Percentiles rank a stretch among this genome's conserved stretches.
Conservation (phyloP, 2,113 vertebrate species). For the Pseudorhombus dupliciocellatus region DNA sequence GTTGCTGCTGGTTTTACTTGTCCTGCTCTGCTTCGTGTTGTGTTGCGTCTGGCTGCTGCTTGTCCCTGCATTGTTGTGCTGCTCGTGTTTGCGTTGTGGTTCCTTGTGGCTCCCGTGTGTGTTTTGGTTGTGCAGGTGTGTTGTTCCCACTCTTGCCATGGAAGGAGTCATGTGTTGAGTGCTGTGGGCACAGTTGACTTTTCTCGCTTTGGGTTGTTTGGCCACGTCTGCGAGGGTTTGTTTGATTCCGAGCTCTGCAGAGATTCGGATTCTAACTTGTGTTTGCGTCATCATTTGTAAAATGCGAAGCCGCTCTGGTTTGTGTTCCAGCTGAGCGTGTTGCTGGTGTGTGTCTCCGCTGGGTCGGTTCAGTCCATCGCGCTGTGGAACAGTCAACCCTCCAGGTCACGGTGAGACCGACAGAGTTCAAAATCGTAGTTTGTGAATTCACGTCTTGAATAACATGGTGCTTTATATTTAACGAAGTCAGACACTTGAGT, state of each 20-base stretch:
- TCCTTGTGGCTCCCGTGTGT: conserved; percentile 18
- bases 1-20: too few relatives aligned
- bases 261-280: neutral
- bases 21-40: neutral
- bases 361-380: neutral
- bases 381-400: neutral
- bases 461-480: too few relatives aligned
- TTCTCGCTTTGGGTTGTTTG: neutral
- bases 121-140: conserved; percentile 44
- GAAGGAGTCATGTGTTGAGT: conserved; percentile 1
- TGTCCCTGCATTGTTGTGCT: too few relatives aligned
- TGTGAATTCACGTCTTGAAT: neutral
- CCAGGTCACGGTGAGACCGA: neutral
- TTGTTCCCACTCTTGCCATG: conserved; percentile 4
- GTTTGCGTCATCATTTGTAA: conserved; percentile 46
- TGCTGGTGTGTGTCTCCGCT: neutral
- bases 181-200: conserved; percentile 3
- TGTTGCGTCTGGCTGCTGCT: conserved; percentile 16
- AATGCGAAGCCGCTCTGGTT: neutral
- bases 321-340: too few relatives aligned
- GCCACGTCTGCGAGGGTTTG: neutral
- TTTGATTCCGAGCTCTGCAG: conserved; percentile 1
- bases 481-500: too few relatives aligned
- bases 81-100: conserved; percentile 39
- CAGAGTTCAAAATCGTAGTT: neutral